These are phyloP conservation scores for Orbicella faveolata DNA, from an alignment of 64 coral and sea anemone species.

Conservation along the genomic window DNA sequence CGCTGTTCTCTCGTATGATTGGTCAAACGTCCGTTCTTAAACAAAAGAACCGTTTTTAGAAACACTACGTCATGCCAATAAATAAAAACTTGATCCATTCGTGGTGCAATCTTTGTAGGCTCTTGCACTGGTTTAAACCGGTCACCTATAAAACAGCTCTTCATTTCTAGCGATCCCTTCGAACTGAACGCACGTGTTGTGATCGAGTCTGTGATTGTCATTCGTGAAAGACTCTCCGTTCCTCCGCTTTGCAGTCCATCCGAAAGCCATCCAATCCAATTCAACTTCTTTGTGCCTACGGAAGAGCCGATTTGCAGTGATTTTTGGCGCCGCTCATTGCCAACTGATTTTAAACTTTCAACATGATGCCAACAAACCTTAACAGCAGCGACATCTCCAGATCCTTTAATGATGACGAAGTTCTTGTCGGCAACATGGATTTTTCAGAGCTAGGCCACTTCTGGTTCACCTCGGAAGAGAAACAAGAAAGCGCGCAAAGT, in stretches of 20 bases:
- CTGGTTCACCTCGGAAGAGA: not conserved
- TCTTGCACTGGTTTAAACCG: slow-evolving; percentile 50
- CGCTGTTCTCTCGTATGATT: slow-evolving; percentile 24
- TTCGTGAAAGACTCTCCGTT: not conserved
- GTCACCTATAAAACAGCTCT: not conserved
- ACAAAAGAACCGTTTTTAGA: slow-evolving; percentile 44
- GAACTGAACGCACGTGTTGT: not conserved
- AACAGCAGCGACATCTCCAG: not conserved
- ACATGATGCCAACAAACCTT: not conserved
- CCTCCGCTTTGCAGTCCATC: not conserved
- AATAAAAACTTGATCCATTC: slow-evolving; percentile 1
- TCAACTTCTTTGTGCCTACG: not conserved
- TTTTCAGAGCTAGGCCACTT: not conserved
- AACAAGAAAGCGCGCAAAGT: not conserved
- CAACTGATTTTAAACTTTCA: not conserved
- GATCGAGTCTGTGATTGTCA: not conserved
- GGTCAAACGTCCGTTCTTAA: not conserved
- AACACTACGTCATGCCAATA: slow-evolving; percentile 67
- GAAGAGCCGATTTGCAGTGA: not conserved
- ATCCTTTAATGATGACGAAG: not conserved
- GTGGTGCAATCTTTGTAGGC: slow-evolving; percentile 62
- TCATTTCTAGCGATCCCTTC: not conserved
- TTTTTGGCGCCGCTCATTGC: not conserved
- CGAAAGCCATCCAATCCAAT: not conserved
- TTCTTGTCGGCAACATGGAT: not conserved